Percentiles rank a stretch among this genome's conserved stretches.
Conservation (phyloP, 2,888 invertebrate genomes). For the Alsophila aescularia region DNA sequence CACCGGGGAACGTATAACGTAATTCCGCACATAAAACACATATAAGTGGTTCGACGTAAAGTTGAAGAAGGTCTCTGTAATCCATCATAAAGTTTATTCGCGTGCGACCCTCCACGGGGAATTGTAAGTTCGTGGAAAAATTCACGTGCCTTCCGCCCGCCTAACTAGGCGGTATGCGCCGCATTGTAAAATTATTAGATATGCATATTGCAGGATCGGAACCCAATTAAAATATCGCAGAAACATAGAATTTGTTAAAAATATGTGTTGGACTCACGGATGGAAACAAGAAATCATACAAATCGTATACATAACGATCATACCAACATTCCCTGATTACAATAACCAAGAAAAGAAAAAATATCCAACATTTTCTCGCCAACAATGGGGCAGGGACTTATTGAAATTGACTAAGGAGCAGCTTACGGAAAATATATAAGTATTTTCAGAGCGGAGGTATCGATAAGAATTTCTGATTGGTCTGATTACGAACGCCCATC, state of each 20-base stretch:
- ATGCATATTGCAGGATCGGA: slow-evolving; percentile 1
- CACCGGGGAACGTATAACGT: slow-evolving; percentile 14
- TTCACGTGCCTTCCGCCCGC: slow-evolving; percentile 10
- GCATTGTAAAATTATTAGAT: background rate
- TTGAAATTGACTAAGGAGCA: slow-evolving; percentile 1
- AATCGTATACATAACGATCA: background rate
- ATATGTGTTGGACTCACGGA: slow-evolving; percentile 1
- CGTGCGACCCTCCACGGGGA: slow-evolving; percentile 31
- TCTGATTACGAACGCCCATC: slow-evolving; percentile 7
- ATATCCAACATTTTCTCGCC: slow-evolving; percentile 4
- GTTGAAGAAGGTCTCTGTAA: slow-evolving; percentile 34
- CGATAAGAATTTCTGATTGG: slow-evolving; percentile 6
- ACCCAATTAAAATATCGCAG: slow-evolving; percentile 22
- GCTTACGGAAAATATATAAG: slow-evolving; percentile 1
- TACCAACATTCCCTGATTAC: slow-evolving; percentile 3
- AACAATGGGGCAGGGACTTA: background rate
- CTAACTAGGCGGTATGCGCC: slow-evolving; percentile 2
- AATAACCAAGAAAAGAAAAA: slow-evolving; percentile 11
- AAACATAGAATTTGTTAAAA: background rate
- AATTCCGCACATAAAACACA: slow-evolving; percentile 27
- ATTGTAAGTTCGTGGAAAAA: slow-evolving; percentile 34
- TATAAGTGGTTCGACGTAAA: slow-evolving; percentile 28
- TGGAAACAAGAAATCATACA: background rate
- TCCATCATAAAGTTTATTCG: slow-evolving; percentile 40
- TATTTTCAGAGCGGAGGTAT: background rate